Conservation (phyloP, 1,140 invertebrate genomes). For the Drosophila paulistorum region DNA sequence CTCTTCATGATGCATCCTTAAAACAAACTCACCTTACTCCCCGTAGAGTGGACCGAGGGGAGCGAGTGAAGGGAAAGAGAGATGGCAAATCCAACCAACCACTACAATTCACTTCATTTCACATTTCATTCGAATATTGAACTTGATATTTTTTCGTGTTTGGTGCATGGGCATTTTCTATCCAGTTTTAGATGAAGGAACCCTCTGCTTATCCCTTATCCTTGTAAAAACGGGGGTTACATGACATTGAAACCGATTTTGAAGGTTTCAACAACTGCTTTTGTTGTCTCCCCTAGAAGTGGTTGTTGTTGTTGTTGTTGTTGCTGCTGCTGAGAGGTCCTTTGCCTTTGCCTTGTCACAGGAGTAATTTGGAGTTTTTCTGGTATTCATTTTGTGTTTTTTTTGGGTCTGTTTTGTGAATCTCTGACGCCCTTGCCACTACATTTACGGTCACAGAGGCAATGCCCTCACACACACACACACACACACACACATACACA, state of each 20-base stretch:
- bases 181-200: not conserved
- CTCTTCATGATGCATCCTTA: not conserved
- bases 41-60: not conserved
- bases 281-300: conserved; percentile 34
- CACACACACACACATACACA: not conserved
- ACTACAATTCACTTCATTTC: conserved; percentile 1
- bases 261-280: conserved; percentile 65
- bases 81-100: not conserved
- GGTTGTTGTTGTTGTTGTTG: conserved; percentile 40
- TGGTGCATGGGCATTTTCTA: conserved; percentile 39
- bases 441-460: conserved; percentile 53
- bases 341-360: conserved; percentile 15
- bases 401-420: conserved; percentile 27
- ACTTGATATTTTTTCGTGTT: conserved; percentile 4
- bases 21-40: not conserved
- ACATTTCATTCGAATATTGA: conserved; percentile 5
- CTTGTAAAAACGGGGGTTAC: conserved; percentile 74
- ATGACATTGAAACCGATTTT: conserved; percentile 82
- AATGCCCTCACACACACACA: conserved; percentile 44
- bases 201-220: conserved; percentile 6
- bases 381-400: conserved; percentile 16
- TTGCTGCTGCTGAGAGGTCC: conserved; percentile 1
- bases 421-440: conserved; percentile 72
- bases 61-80: not conserved
- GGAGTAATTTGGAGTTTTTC: conserved; percentile 10